phyloP scores from a whole-genome alignment of 2,888 invertebrate genomes.

The Drosophila picticornis region DNA sequence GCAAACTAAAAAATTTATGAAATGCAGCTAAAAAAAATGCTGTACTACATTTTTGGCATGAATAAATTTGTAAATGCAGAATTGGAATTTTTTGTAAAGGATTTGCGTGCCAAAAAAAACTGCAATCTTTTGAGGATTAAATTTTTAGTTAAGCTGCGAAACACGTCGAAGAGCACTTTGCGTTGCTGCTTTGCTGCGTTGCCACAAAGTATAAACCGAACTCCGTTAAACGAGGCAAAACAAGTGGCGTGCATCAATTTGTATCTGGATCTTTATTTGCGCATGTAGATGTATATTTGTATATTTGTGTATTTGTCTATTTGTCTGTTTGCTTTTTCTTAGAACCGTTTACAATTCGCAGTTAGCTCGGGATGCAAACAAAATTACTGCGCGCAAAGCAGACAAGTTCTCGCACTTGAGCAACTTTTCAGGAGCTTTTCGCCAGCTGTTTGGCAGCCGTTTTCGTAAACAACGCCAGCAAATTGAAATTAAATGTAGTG shows the following conservation, averaged over 20 bases:
- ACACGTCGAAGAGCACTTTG: slow-evolving; percentile 7
- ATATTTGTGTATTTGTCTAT: slow-evolving; percentile 7
- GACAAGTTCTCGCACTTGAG: slow-evolving; percentile 57
- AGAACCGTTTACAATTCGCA: slow-evolving; percentile 55
- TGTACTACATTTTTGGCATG: background rate
- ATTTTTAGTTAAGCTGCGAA: slow-evolving; percentile 2
- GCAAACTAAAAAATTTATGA: background rate
- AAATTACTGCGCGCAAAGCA: slow-evolving; percentile 62
- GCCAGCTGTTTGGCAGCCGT: slow-evolving; percentile 10
- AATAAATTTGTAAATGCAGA: background rate
- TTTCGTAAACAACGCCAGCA: slow-evolving; percentile 23
- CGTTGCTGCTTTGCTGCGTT: slow-evolving; percentile 7
- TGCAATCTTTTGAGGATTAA: background rate
- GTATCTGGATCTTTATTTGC: slow-evolving; percentile 12
- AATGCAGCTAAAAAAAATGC: background rate
- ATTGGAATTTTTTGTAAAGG: background rate
- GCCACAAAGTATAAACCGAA: slow-evolving; percentile 30
- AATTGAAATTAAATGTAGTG: slow-evolving; percentile 72
- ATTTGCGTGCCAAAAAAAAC: background rate
- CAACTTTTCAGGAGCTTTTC: slow-evolving; percentile 34
- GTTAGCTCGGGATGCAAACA: slow-evolving; percentile 52
- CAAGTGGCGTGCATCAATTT: slow-evolving; percentile 51
- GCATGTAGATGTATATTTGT: background rate
- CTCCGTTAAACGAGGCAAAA: slow-evolving; percentile 52
- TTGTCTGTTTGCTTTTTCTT: slow-evolving; percentile 31